These are phyloP conservation scores for Ciconia boyciana DNA, from an alignment of 2,113 vertebrate genomes.

Conservation along the genomic window DNA sequence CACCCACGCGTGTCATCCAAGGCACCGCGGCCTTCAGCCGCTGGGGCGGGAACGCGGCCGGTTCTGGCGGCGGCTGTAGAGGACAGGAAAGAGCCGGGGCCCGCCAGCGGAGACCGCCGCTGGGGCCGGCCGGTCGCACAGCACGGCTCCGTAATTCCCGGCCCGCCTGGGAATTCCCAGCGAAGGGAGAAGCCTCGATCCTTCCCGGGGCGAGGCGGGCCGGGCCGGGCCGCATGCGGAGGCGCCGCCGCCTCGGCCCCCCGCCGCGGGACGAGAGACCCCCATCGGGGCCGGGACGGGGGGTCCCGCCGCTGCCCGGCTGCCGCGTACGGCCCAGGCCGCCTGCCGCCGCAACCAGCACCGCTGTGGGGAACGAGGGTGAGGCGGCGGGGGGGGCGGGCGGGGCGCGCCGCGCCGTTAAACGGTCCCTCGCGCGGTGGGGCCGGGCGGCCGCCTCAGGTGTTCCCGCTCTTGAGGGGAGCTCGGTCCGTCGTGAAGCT, in stretches of 20 bases:
- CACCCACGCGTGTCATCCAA: background rate
- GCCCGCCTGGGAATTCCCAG: background rate
- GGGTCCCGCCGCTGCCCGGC: background rate
- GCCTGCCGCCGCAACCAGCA: background rate
- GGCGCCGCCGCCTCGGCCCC: too few species aligned
- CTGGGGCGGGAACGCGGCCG: rapidly evolving
- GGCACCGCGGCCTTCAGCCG: background rate
- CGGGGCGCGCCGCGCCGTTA: too few species aligned
- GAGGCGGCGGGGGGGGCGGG: background rate
- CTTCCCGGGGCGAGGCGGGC: background rate
- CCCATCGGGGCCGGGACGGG: too few species aligned
- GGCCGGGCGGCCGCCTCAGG: background rate
- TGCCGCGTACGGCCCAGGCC: background rate
- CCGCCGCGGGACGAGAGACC: too few species aligned
- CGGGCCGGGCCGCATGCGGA: background rate
- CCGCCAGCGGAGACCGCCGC: background rate
- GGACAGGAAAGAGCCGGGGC: too few species aligned
- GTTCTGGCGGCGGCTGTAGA: background rate
- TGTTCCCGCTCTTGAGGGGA: background rate
- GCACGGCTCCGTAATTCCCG: too few species aligned
- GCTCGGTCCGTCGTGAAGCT: too few species aligned
- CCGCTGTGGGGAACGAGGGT: too few species aligned
- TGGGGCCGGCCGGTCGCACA: too few species aligned
- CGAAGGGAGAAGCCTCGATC: background rate
- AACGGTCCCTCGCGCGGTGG: background rate